These are phyloP conservation scores for Actias luna DNA, from an alignment of 2,888 invertebrate species.

Conservation along the genomic window DNA sequence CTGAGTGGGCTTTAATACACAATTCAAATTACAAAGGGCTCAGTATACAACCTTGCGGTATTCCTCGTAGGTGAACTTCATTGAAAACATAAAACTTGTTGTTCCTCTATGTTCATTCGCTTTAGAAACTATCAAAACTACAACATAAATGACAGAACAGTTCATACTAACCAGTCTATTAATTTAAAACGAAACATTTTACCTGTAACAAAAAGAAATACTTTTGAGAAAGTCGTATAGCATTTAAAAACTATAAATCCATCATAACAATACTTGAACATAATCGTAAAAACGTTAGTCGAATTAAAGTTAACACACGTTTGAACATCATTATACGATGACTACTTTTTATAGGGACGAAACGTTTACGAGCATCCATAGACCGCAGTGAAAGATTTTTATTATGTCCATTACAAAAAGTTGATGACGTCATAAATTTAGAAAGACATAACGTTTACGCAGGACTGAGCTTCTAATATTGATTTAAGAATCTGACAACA, in stretches of 20 bases:
- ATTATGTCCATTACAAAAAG: conserved; percentile 34
- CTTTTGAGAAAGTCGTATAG: not conserved
- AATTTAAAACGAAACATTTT: not conserved
- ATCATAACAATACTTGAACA: not conserved
- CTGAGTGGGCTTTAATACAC: conserved; percentile 38
- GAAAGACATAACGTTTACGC: conserved; percentile 21
- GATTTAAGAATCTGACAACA: not conserved
- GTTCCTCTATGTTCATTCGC: not conserved
- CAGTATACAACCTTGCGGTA: conserved; percentile 56
- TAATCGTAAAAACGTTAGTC: not conserved
- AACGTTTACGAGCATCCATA: conserved; percentile 43
- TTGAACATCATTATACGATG: not conserved
- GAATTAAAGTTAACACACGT: not conserved
- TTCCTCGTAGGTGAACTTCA: conserved; percentile 43
- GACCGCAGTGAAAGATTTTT: conserved; percentile 52
- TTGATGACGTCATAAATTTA: conserved; percentile 32
- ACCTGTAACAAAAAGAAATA: not conserved
- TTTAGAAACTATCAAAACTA: not conserved
- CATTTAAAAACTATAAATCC: not conserved
- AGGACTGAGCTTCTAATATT: not conserved
- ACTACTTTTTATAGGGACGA: conserved; percentile 29
- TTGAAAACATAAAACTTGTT: not conserved
- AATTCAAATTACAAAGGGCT: conserved; percentile 48
- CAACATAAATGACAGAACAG: not conserved
- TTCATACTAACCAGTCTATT: not conserved